These are phyloP conservation scores for Pagetopsis macropterus DNA, from an alignment of 2,797 vertebrate genomes.

Conservation along the genomic window DNA sequence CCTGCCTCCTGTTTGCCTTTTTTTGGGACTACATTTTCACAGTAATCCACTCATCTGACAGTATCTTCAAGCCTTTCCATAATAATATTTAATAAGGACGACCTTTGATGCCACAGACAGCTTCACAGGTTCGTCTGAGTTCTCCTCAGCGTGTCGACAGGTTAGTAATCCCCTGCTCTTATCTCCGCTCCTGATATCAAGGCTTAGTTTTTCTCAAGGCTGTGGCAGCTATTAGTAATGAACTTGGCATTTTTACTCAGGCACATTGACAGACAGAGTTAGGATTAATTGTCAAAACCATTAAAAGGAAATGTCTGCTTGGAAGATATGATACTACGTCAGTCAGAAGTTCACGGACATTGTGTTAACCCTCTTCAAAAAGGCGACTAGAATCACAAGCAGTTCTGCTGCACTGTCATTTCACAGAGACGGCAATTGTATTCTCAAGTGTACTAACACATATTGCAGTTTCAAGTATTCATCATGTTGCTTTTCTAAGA, in stretches of 20 bases:
- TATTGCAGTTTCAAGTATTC: constrained; percentile 4
- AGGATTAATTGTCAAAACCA: constrained; percentile 35
- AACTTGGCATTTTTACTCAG: constrained; percentile 63
- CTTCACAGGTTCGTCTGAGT: constrained; percentile 69
- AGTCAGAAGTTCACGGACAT: constrained; percentile 11
- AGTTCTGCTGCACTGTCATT: neutral
- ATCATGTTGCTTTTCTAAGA: constrained; percentile 27
- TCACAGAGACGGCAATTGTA: constrained; percentile 10
- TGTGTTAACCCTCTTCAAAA: constrained; percentile 28
- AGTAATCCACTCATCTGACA: constrained; percentile 74
- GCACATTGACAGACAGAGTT: constrained; percentile 36
- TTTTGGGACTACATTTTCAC: constrained; percentile 57
- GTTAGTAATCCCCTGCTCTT: constrained; percentile 72
- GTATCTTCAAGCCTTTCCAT: constrained; percentile 65
- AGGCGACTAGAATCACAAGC: neutral
- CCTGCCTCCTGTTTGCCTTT: constrained; percentile 53
- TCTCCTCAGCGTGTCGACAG: constrained; percentile 62
- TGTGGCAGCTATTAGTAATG: constrained; percentile 66
- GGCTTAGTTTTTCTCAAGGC: constrained; percentile 63
- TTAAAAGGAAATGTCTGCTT: constrained; percentile 42
- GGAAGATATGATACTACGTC: constrained; percentile 34
- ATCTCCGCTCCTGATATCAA: constrained; percentile 73
- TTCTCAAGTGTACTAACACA: constrained; percentile 29
- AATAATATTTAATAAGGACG: constrained; percentile 75
- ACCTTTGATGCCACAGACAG: constrained; percentile 76